Base-by-base conservation (phyloP, 2,113 vertebrate genomes). In the Thryonomys swinderianus region DNA sequence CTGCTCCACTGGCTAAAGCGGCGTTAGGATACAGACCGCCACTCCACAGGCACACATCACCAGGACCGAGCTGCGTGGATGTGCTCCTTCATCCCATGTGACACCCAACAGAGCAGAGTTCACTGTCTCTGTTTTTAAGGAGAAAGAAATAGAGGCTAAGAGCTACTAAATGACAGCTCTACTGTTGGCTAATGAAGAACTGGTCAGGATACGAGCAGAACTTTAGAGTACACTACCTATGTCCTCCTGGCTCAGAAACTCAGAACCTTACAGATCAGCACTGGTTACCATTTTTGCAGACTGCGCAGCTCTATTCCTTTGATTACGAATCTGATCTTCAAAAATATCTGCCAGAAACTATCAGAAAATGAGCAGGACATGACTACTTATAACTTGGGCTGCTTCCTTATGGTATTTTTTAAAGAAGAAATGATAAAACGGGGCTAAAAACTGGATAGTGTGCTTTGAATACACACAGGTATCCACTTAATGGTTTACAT, bases 131-230 rank as follows among this genome's bases (percentile, higher is more conserved):
- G 45, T 13, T 59, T 34, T n/a, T 34, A 45, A 10, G 14, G 78
- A 61, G 67, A 83, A 87, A 61, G 42, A 23, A n/a, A 16, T 12
- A 2, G 55, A 48, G 45, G 59, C 61, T 34, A 2, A 27, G 6
- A 34, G 64, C 5, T 1, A 2, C 23, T 16, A 2, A 30, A 32
- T 6, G 20, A 11, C 1, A 1, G 21, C 37, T 37, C 51, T 55
- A 23, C 40, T 9, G 42, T 37, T 21, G 3, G 32, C 25, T 27
- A 11, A 5, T 18, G 27, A 57, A 10, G 10, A 25, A 40, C 3
- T 0, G 48, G 21, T 27, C 13, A 25, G n/a, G 13, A 40, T n/a
- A 51, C 21, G 40, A 74, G 2, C 1, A 32, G 12, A 59, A 42
- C 20, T 8, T n/a, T 32, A 42, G 40, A 21, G 12, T 53, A 32